phyloP scores from a whole-genome alignment of 1,140 invertebrate genomes.

The Ips typographus region DNA sequence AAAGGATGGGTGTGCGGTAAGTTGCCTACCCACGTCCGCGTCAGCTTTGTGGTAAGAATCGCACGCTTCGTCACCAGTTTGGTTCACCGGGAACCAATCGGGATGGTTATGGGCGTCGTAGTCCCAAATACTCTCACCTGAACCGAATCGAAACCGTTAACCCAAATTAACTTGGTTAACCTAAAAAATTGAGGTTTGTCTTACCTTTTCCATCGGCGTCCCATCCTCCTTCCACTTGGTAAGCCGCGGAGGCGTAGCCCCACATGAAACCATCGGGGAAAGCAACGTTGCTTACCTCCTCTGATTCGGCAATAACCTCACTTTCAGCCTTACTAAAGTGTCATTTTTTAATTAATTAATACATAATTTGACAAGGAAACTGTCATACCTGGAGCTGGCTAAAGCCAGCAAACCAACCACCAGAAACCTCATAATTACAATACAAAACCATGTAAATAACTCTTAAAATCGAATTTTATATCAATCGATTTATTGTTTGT shows the following conservation, averaged over 20 bases:
- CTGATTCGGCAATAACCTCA: slow-evolving; percentile 3
- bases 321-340: not conserved
- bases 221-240: slow-evolving; percentile 63
- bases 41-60: slow-evolving; percentile 61
- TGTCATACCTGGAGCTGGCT: not conserved
- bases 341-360: not conserved
- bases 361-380: not conserved
- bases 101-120: slow-evolving; percentile 56
- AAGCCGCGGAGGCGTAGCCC: slow-evolving; percentile 57
- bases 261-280: slow-evolving; percentile 58
- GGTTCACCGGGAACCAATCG: slow-evolving; percentile 55
- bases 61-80: slow-evolving; percentile 58
- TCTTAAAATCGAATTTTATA: not conserved
- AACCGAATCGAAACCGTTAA: not conserved
- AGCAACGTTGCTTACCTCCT: slow-evolving; percentile 37
- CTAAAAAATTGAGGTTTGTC: not conserved
- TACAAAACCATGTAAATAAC: not conserved
- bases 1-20: not conserved
- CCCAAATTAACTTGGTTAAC: not conserved
- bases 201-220: slow-evolving; percentile 54
- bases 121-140: slow-evolving; percentile 58
- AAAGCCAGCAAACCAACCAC: not conserved
- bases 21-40: slow-evolving; percentile 53
- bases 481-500: not conserved
- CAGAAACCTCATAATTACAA: not conserved